phyloP scores from a whole-genome alignment of 1,140 invertebrate genomes.

The Drosophila arawakana region DNA sequence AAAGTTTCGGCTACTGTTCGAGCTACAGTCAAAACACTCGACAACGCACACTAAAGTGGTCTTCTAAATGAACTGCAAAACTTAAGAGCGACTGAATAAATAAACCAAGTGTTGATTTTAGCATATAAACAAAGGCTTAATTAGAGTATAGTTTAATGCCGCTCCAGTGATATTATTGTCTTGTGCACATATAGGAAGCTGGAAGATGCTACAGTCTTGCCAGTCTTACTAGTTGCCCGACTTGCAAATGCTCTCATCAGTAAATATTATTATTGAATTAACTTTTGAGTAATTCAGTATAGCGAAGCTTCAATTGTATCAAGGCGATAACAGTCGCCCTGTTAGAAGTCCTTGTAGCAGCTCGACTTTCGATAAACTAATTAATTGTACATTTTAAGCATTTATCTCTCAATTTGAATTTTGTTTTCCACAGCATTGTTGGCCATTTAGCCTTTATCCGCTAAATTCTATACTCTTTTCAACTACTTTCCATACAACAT shows the following conservation, averaged over 20 bases:
- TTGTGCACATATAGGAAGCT: too few species aligned
- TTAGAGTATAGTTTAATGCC: too few species aligned
- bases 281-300: background rate
- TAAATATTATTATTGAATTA: too few species aligned
- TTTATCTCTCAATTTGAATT: constrained; percentile 14
- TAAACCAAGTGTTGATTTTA: too few species aligned
- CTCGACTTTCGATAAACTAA: constrained; percentile 54
- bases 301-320: background rate
- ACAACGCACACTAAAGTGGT: background rate
- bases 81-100: too few species aligned
- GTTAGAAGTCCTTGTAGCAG: constrained; percentile 1
- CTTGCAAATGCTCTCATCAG: too few species aligned
- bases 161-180: too few species aligned
- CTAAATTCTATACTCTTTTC: too few species aligned
- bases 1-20: background rate
- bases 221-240: too few species aligned
- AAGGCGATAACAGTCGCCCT: background rate
- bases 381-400: constrained; percentile 51
- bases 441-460: background rate
- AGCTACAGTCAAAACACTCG: background rate
- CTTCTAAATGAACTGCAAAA: background rate
- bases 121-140: too few species aligned
- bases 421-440: constrained; percentile 7
- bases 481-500: too few species aligned
- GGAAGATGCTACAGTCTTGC: too few species aligned